Evolutionary conservation across 2,888 invertebrate species (phyloP), one percentile per base, ranked within the genome.

Genomic region (Drosophila prolongata): DNA sequence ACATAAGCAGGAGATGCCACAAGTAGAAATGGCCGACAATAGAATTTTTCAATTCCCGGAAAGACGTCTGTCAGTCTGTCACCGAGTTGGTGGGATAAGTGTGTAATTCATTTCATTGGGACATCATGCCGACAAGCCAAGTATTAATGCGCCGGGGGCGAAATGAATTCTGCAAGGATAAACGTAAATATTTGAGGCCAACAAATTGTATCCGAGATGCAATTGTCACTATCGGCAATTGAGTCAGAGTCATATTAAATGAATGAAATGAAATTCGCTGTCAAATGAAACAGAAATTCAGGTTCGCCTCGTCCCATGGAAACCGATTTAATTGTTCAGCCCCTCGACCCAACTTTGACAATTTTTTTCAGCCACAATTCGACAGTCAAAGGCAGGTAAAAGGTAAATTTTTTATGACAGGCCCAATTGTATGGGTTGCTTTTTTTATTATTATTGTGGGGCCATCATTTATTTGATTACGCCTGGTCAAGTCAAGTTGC

Each of bases 91-190:
- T 72, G 62, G 57, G 70, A 81, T 74, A 81, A 72, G 70, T 71
- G 83, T 77, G 69, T 86, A 86, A 79, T 88, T 86, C 79, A 76
- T 88, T 77, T 82, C 76, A 75, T 76, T 58, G 66, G 27, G 72
- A 72, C 59, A 66, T 53, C 50, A 50, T 58, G 64, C 40, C 8
- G 8, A 30, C 30, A 30, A 30, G 6, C 6, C 30, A 30, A 30
- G 30, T 30, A 67, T 42, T 42, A 40, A 19, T 44, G 54, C 30
- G 24, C 30, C 16, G 1, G 8, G 35, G 44, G 52, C 19, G 19
- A 13, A 50, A 24, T 27, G 9, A 34, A 16, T 19, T 16, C 2
- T 13, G 34, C 13, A 9, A 10, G 19, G 42, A 6, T 30, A 34
- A 40, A 50, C 46, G 42, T 55, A 74, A 54, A 75, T 67, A 75